These are phyloP conservation scores for Drosophila melanogaster DNA, from an alignment of 1,140 invertebrate species.

Conservation along the genomic window Release_6_plus_ISO1_MT NT_033777.3:4725001-4725500, in stretches of 20 bases:
- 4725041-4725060: conserved; percentile 9
- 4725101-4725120: conserved; percentile 9
- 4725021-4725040: conserved; percentile 34
- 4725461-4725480: conserved; percentile 16
- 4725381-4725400: conserved; percentile 31
- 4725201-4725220: conserved; percentile 29
- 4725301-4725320: background rate
- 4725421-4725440: conserved; percentile 29
- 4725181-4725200: conserved; percentile 7
- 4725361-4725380: conserved; percentile 4
- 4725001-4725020: conserved; percentile 43
- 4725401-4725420: conserved; percentile 19
- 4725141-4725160: conserved; percentile 68
- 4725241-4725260: conserved; percentile 19
- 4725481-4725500: conserved; percentile 22
- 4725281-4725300: conserved; percentile 13
- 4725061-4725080: conserved; percentile 3
- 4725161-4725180: conserved; percentile 25
- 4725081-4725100: background rate
- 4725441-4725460: conserved; percentile 38
- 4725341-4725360: background rate
- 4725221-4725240: conserved; percentile 21
- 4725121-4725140: conserved; percentile 56
- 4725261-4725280: conserved; percentile 13
- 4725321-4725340: background rate